Evolutionary conservation across 2,888 invertebrate species (phyloP), one percentile per base, ranked within the genome.

Genomic region (Bombylius discolor): DNA sequence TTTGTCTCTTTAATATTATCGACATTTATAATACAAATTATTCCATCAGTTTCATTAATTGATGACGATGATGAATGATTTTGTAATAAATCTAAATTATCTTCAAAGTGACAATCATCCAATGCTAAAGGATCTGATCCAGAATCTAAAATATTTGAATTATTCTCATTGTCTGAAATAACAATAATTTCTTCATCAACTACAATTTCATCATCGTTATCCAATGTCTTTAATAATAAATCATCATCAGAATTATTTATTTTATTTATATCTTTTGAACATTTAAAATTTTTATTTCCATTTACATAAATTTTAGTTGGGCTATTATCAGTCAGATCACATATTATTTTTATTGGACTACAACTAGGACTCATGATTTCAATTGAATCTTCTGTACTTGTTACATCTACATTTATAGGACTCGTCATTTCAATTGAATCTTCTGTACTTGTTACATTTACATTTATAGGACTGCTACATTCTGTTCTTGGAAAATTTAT

Each of bases 71-170:
- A 52, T 33, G 57, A 55, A 5, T 55, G 52, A 31, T 23, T 56
- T 32, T 59, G 53, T 6, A 58, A 52, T 46, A 59, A 56, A 57
- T 61, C 55, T 52, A 59, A 57, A 48, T 56, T 54, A 52, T 58
- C 52, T 36, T 55, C 57, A 8, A 52, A 48, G 49, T 61, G 58
- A 51, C 64, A 68, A 9, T 70, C 70, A 50, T 72, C 73, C 48
- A 74, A 67, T n/a, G 74, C 74, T 57, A 74, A 58, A 1, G 74
- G 74, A 66, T 74, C 74, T 23, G 66, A 64, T 44, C 66, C 57
- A 3, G 68, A 67, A 49, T 73, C 73, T 4, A 68, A 64, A 8
- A 66, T 58, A n/a, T 68, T 66, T 5, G 63, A 61, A 60, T 68
- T 71, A 3, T 69, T 61, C 42, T 69, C 70, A 1, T 62, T 57